Percentiles rank a stretch among this genome's conserved stretches.
Evolutionary conservation across 2,113 vertebrate genomes (phyloP).

Genomic region (Mustela lutreola): DNA sequence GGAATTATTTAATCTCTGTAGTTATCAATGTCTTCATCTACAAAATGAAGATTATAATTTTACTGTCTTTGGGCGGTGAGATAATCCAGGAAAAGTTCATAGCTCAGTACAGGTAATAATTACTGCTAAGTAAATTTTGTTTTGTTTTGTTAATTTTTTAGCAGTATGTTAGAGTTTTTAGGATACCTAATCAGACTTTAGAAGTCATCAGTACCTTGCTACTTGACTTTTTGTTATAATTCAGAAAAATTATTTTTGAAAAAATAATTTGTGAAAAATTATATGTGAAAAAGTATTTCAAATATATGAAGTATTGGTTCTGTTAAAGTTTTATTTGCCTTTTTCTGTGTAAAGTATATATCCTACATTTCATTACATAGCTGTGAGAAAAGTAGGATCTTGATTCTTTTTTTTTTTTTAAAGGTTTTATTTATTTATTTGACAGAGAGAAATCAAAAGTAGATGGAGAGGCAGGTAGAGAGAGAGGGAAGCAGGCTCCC

Average conservation of each 20-base stretch:
- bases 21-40: background rate
- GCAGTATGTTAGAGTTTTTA: background rate
- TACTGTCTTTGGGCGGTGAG: background rate
- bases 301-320: background rate
- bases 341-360: background rate
- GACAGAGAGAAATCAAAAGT: too few species aligned
- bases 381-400: background rate
- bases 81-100: background rate
- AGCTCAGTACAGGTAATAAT: background rate
- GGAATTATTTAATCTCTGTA: background rate
- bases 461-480: too few species aligned
- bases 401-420: background rate
- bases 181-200: background rate
- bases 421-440: too few species aligned
- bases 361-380: background rate
- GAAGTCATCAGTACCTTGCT: background rate
- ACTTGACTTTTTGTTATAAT: background rate
- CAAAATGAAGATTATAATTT: background rate
- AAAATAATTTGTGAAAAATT: background rate
- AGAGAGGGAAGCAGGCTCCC: too few species aligned
- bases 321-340: background rate
- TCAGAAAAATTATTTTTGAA: slow-evolving; percentile 2
- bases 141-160: background rate
- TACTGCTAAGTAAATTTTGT: background rate
- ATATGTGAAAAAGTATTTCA: background rate